phyloP scores from a whole-genome alignment of 2,888 invertebrate genomes.

The Noctua pronuba region DNA sequence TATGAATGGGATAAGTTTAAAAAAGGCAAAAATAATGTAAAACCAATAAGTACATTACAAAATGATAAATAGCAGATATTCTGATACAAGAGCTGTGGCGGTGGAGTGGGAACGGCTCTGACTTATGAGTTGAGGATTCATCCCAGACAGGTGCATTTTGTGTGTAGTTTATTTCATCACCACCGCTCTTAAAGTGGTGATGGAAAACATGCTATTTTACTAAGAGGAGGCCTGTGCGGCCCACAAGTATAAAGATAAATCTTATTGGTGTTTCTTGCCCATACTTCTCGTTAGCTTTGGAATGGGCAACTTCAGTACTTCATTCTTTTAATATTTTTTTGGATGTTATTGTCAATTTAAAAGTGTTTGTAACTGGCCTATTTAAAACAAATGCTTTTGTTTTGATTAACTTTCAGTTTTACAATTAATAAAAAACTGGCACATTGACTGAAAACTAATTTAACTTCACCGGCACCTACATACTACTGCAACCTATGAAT shows the following conservation, averaged over 20 bases:
- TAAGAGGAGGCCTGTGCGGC: not conserved
- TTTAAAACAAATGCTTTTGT: not conserved
- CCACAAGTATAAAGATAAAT: not conserved
- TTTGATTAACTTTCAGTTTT: not conserved
- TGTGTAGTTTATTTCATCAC: not conserved
- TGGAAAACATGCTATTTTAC: not conserved
- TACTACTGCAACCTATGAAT: not conserved
- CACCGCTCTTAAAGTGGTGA: not conserved
- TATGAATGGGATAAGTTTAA: slow-evolving; percentile 9
- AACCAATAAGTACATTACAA: not conserved
- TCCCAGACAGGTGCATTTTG: not conserved
- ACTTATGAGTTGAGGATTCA: not conserved
- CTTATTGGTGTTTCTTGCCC: not conserved
- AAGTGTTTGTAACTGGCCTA: not conserved
- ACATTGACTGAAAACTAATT: not conserved
- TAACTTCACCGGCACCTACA: not conserved
- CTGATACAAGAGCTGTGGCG: not conserved
- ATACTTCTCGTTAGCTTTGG: not conserved
- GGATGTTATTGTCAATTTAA: too few relatives aligned
- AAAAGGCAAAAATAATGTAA: not conserved
- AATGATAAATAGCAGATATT: not conserved
- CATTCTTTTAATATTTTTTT: not conserved
- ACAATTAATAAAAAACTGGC: not conserved
- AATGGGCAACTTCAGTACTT: not conserved
- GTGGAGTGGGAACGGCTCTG: not conserved